phyloP scores from a whole-genome alignment of 2,113 vertebrate genomes.

The Ochotona curzoniae region DNA sequence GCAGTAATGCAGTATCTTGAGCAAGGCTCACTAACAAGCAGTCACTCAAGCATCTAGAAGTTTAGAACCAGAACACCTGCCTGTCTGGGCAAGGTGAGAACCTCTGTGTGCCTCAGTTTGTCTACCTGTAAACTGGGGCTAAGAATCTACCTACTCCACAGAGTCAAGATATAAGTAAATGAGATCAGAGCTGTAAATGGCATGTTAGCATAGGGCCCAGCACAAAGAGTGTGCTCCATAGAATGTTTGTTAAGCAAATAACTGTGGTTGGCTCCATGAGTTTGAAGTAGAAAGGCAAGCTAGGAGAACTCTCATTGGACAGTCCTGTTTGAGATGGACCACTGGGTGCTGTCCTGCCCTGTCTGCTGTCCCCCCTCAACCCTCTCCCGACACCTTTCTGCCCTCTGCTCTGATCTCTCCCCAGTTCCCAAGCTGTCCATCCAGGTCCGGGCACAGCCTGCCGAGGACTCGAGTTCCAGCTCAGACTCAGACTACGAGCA shows the following conservation, averaged over 20 bases:
- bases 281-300: not conserved
- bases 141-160: rapidly evolving
- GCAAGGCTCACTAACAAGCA: rapidly evolving
- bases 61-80: not conserved
- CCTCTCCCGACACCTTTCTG: not conserved
- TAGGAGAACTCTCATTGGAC: not conserved
- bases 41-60: not conserved
- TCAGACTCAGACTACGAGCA: slow-evolving; percentile 85
- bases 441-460: slow-evolving; percentile 3
- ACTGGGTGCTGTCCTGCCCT: not conserved
- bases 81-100: not conserved
- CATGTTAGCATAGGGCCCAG: not conserved
- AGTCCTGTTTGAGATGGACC: not conserved
- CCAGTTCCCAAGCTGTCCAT: slow-evolving; percentile 53
- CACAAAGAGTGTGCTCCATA: rapidly evolving
- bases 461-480: slow-evolving; percentile 75
- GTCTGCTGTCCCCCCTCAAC: rapidly evolving
- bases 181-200: not conserved
- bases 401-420: slow-evolving; percentile 53
- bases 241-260: not conserved
- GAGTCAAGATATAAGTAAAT: not conserved
- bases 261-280: not conserved
- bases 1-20: not conserved
- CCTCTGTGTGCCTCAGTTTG: not conserved
- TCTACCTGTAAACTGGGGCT: not conserved